Base-by-base conservation (phyloP, 2,113 vertebrate genomes). In the Hemichromis elongatus region DNA sequence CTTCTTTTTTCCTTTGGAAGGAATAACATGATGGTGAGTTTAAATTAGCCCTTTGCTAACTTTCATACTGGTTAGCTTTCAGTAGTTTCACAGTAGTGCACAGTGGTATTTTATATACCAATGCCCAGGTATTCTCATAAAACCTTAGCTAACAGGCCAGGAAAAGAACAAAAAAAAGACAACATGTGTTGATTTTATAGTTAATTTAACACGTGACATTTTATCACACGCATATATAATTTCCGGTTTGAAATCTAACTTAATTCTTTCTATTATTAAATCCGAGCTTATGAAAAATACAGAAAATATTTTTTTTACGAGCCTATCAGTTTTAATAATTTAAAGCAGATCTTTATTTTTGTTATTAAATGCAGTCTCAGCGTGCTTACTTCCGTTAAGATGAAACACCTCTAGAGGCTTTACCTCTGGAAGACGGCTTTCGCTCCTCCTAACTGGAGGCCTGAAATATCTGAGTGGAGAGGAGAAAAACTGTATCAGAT, bases 371-470 rank as follows among this genome's bases (percentile, higher is more conserved):
- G 84, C 90, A 91, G 95, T 96, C 88, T 90, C 92, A 94, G 89
- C 90, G 80, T 92, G 94, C 94, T 96, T 91, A 95, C 97, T 97
- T 98, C 96, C 94, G 96, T 96, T 95, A 96, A 95, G 81, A 92
- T 92, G 94, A 90, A 96, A 89, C 93, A 95, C 85, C 85, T 97
- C 95, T 96, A 96, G 91, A 93, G 96, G 95, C 93, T 96, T 96
- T 96, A 96, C 94, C 96, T 86, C 91, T 96, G 79, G 85, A 88
- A 96, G 97, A 97, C 89, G 93, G 90, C 88, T 92, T 86, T 90
- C 82, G 83, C 90, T 95, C 93, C 92, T 92, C 81, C 92, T 96
- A 93, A 95, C 94, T 96, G 95, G 90, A 95, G 89, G 92, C 91
- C 86, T 90, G 88, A 88, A 88, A 91, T 93, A 89, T 92, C 79